phyloP scores from a whole-genome alignment of 2,888 invertebrate genomes.

The Drosophila paracracens region DNA sequence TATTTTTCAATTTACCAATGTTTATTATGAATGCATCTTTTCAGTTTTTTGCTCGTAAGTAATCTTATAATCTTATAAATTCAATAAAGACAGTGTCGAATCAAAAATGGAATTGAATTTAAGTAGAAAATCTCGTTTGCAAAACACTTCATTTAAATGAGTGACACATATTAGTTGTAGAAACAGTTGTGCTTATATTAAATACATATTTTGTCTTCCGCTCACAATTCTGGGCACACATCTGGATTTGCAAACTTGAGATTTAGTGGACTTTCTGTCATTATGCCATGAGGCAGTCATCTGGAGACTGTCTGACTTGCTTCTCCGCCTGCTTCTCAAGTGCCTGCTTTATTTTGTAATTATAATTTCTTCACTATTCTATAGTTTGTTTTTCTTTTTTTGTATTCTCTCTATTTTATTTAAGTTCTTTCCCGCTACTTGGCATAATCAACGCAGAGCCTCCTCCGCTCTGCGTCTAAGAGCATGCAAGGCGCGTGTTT shows the following conservation, averaged over 20 bases:
- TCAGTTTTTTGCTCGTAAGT: neutral
- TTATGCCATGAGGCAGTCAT: conserved; percentile 15
- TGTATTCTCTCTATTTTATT: conserved; percentile 16
- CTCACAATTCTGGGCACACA: neutral
- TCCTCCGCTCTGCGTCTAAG: conserved; percentile 28
- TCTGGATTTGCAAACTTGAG: conserved; percentile 1
- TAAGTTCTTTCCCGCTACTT: conserved; percentile 29
- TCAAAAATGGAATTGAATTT: neutral
- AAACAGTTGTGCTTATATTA: neutral
- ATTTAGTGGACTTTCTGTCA: neutral
- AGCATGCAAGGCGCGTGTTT: conserved; percentile 69
- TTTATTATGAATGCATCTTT: neutral
- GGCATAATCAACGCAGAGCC: conserved; percentile 52
- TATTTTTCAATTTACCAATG: neutral
- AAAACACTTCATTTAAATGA: neutral
- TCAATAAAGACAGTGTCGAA: neutral
- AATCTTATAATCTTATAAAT: neutral
- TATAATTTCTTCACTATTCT: conserved; percentile 62
- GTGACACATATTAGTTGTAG: neutral
- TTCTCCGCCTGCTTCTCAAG: conserved; percentile 49
- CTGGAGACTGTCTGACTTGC: conserved; percentile 21
- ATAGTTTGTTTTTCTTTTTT: conserved; percentile 12
- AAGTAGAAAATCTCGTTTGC: neutral
- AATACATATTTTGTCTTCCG: neutral
- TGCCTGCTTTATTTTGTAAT: conserved; percentile 75